phyloP scores from a whole-genome alignment of 2,113 vertebrate genomes.

The Daboia siamensis region DNA sequence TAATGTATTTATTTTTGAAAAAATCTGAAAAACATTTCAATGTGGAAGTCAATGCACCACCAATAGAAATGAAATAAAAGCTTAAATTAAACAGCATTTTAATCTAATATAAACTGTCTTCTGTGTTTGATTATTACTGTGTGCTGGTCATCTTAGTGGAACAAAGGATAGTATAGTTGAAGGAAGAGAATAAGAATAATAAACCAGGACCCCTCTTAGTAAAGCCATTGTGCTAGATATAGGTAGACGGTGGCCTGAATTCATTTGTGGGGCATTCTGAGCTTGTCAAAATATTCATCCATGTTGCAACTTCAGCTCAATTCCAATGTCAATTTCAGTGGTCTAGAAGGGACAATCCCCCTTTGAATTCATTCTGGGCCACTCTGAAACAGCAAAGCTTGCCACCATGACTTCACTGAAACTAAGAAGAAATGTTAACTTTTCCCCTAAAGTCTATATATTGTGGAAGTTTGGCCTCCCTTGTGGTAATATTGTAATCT shows the following conservation, averaged over 20 bases:
- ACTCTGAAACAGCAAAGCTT: background rate
- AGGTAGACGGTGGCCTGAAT: background rate
- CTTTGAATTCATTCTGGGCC: background rate
- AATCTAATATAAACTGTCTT: background rate
- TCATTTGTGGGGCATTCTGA: background rate
- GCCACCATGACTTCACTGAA: background rate
- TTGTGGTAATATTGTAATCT: background rate
- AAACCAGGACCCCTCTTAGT: background rate
- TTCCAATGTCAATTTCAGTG: background rate
- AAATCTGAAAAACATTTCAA: background rate
- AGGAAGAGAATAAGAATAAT: background rate
- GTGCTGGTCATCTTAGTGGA: background rate
- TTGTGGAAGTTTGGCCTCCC: background rate
- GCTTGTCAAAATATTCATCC: background rate
- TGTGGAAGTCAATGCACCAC: background rate
- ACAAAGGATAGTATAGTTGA: background rate
- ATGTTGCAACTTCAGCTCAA: background rate
- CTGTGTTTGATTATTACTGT: background rate
- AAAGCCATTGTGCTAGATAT: background rate
- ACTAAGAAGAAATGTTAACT: background rate
- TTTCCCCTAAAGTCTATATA: background rate
- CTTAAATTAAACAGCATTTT: background rate
- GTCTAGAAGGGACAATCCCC: background rate
- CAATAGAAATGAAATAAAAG: background rate
- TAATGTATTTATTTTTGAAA: background rate